A percentile compares a stretch with the other conserved stretches of the same genome.
phyloP scores from a whole-genome alignment of 2,113 vertebrate genomes.

The Myocastor coypus region DNA sequence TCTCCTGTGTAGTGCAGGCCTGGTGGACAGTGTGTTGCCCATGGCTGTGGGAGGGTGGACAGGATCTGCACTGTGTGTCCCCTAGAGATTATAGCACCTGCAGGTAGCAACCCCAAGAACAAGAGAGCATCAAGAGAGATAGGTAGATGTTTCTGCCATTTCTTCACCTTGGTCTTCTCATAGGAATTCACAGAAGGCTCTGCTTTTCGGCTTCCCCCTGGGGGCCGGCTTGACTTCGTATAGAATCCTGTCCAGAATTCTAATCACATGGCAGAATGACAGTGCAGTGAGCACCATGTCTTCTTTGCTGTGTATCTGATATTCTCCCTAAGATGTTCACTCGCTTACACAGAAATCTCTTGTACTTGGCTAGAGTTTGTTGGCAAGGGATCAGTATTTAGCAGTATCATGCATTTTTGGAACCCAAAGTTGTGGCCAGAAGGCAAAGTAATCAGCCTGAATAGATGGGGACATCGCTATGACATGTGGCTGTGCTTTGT shows the following conservation, averaged over 20 bases:
- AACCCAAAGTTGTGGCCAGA: constrained; percentile 42
- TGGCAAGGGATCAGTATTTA: constrained; percentile 38
- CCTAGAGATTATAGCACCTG: not conserved
- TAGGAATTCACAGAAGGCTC: not conserved
- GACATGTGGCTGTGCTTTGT: not conserved
- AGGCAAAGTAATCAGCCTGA: constrained; percentile 48
- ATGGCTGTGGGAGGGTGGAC: not conserved
- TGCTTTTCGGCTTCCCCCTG: not conserved
- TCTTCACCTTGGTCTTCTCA: not conserved
- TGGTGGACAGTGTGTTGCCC: not conserved
- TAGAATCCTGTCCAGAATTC: not conserved
- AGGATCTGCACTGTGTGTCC: rapidly evolving
- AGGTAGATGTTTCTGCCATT: not conserved
- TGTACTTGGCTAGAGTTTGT: not conserved
- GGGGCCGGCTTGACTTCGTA: not conserved
- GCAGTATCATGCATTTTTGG: constrained; percentile 37
- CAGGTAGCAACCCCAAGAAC: not conserved
- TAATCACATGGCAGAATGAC: not conserved
- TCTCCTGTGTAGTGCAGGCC: not conserved
- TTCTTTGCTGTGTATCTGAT: not conserved
- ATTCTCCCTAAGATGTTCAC: not conserved
- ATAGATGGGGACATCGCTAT: constrained; percentile 19
- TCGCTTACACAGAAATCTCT: constrained; percentile 44
- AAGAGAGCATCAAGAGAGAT: not conserved
- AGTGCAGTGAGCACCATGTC: too few species aligned